Evolutionary conservation across 2,888 invertebrate species (phyloP).

Genomic region (Iselma pallidipennis): DNA sequence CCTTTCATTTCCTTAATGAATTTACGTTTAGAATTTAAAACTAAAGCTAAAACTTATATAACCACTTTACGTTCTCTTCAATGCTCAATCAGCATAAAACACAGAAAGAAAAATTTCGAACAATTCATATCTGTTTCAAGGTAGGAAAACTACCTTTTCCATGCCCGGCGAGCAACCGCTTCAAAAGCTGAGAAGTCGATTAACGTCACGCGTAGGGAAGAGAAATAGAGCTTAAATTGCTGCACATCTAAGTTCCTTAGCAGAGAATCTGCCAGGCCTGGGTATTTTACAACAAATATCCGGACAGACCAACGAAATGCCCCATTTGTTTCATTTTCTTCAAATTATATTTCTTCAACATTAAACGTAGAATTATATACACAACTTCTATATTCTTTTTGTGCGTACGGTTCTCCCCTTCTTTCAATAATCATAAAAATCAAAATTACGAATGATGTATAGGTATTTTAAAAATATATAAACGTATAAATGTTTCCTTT

Average conservation of each 20-base stretch:
- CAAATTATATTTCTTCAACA: slow-evolving; percentile 39
- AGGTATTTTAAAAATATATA: too few species aligned
- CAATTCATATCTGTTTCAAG: slow-evolving; percentile 37
- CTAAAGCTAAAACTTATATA: slow-evolving; percentile 32
- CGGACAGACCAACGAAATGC: slow-evolving; percentile 46
- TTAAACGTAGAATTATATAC: slow-evolving; percentile 16
- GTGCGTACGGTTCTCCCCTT: not conserved
- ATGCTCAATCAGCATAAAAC: slow-evolving; percentile 25
- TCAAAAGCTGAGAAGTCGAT: slow-evolving; percentile 55
- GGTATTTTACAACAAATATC: slow-evolving; percentile 52
- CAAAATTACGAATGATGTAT: slow-evolving; percentile 14
- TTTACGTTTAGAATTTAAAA: slow-evolving; percentile 40
- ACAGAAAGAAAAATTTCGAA: slow-evolving; percentile 31
- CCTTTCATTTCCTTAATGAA: slow-evolving; percentile 43
- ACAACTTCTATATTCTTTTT: not conserved
- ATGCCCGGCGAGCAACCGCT: slow-evolving; percentile 45
- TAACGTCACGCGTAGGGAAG: slow-evolving; percentile 55
- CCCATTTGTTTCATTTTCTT: slow-evolving; percentile 51
- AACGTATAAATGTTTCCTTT: too few species aligned
- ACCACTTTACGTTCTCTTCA: slow-evolving; percentile 18
- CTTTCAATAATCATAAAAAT: not conserved
- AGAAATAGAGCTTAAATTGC: slow-evolving; percentile 57
- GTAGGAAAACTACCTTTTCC: slow-evolving; percentile 35
- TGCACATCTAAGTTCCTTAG: slow-evolving; percentile 54
- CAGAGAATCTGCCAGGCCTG: slow-evolving; percentile 49